Evolutionary conservation across 2,797 vertebrate genomes (phyloP), one percentile per base, ranked within the genome.

Genomic region (Melanotaenia boesemani): DNA sequence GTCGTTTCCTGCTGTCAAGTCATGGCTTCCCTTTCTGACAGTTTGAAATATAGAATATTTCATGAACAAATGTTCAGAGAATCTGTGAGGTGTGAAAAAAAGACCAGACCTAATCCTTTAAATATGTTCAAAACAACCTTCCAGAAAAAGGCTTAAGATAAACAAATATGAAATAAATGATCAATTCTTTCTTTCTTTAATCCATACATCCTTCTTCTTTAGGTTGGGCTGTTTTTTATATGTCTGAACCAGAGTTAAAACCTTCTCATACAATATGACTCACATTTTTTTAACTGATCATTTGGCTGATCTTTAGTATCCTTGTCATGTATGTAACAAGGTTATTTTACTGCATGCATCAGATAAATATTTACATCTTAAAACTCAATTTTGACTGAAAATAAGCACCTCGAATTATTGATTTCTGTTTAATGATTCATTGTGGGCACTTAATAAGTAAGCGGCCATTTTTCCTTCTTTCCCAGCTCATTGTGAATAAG

Each of bases 1-100:
- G 78, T 67, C 1, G 63, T 69, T 87, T 84, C 82, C 86, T 83
- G 79, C 22, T 24, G 73, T 78, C 64, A 52, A 24, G 69, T 64
- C 84, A 71, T 54, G 69, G 82, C 73, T 87, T 89, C 67, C 74
- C 26, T 20, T 18, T 44, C 57, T 67, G 77, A 50, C 61, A 11
- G 24, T 66, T 48, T 52, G 13, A 74, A 65, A 74, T 6, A 48
- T 4, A 41, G 20, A 52, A 22, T 22, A 52, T 52, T 52, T 52
- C n/a, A 20, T n/a, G 20, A 52, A 20, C 6, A 50, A 8, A 50
- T 50, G 46, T 20, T n/a, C 0, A 8, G 7, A 50, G 46, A 22
- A 52, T 22, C 2, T 52, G 48, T 22, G 7, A 4, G 20, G n/a
- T n/a, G 20, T 10, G 4, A 3, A 46, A 22, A 3, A 22, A 22